Base-by-base conservation (phyloP, 2,113 vertebrate genomes). In the Bungarus multicinctus region DNA sequence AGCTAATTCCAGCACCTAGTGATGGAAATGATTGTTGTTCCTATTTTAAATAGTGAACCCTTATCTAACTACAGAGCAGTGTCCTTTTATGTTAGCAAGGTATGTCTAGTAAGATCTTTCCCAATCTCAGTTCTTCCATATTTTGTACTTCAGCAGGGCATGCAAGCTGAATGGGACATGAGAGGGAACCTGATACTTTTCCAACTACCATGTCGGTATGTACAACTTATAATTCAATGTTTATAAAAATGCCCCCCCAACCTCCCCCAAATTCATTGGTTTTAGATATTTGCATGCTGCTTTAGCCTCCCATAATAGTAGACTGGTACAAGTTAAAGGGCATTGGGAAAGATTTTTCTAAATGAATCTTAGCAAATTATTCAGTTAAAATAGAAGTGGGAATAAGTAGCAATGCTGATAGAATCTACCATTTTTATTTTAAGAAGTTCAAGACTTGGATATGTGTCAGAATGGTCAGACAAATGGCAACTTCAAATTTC, bases 351-450 rank as follows among this genome's bases (percentile, higher is more conserved):
- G 88, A 88, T 96, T 95, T 95, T 95, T 94, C n/a, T 89, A 74
- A 22, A 39, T 91, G 95, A 94, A 95, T 58, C 92, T 96, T 94
- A 90, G 95, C 90, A 69, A 81, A 95, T 95, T 57, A 94, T 91
- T 95, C 91, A 93, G 91, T 58, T 95, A 96, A 91, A 96, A 96
- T 94, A 94, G 96, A 91, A 92, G 95, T 92, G 94, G 87, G 20
- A 94, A 90, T 95, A 95, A 95, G 90, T 90, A 94, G 96, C 27
- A 43, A 90, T 92, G 95, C 91, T 25, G 93, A 74, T 95, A 87
- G 88, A 95, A 94, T 97, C 93, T 91, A 95, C 94, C 96, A 88
- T 94, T 96, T 97, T 97, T 97, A 97, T 96, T 97, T 96, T 96
- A 96, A 95, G 52, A 52, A 92, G 87, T 86, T 95, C 87, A 93